phyloP scores from a whole-genome alignment of 2,113 vertebrate genomes.

The Dendrocopos noguchii region DNA sequence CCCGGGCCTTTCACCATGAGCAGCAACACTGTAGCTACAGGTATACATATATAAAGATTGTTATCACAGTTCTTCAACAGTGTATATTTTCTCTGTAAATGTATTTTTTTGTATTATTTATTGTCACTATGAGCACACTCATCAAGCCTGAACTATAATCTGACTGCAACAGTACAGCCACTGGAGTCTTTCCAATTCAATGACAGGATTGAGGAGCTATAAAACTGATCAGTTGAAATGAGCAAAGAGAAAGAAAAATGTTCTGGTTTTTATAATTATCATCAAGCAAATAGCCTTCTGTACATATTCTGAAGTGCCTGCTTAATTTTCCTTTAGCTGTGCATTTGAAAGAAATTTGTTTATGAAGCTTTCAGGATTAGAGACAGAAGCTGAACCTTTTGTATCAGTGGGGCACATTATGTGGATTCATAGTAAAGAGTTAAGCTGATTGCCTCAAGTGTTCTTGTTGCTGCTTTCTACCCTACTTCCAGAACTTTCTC shows the following conservation, averaged over 20 bases:
- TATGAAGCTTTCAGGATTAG: not conserved
- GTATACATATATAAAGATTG: slow-evolving; percentile 61
- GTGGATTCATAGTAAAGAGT: not conserved
- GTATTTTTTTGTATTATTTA: not conserved
- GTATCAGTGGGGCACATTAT: not conserved
- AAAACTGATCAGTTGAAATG: not conserved
- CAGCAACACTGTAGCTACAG: slow-evolving; percentile 77
- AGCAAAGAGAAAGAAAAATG: not conserved
- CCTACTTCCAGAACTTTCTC: not conserved
- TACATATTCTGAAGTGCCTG: not conserved
- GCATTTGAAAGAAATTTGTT: not conserved
- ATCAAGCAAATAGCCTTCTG: not conserved
- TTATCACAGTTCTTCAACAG: not conserved
- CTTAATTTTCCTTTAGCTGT: not conserved
- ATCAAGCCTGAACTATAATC: not conserved
- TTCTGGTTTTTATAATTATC: not conserved
- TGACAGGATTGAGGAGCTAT: not conserved
- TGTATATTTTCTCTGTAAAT: not conserved
- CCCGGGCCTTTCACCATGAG: slow-evolving; percentile 80
- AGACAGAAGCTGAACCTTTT: not conserved
- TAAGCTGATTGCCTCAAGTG: not conserved
- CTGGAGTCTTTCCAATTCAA: not conserved
- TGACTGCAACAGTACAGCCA: not conserved
- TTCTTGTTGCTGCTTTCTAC: not conserved
- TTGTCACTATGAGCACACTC: not conserved